Conservation (phyloP, 1,140 invertebrate genomes). For the Lepidotrigona ventralis region DNA sequence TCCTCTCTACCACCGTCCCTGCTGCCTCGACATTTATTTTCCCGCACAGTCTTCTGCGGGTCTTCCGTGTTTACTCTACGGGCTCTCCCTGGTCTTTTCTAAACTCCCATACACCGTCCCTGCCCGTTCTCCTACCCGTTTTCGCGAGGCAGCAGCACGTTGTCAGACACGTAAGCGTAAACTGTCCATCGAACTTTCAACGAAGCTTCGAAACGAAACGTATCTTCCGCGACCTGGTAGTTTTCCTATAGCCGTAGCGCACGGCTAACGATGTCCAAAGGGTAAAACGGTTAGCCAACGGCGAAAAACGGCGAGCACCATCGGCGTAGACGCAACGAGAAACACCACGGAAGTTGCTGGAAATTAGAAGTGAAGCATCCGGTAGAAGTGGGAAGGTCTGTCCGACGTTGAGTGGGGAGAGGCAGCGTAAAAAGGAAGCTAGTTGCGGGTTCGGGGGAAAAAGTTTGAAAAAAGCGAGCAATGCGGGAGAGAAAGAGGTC, state of each 20-base stretch:
- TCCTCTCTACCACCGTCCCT: background rate
- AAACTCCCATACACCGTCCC: constrained; percentile 43
- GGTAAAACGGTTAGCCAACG: background rate
- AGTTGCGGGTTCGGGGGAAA: background rate
- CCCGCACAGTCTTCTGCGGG: constrained; percentile 51
- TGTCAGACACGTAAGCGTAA: background rate
- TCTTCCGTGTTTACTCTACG: constrained; percentile 74
- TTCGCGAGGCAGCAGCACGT: background rate
- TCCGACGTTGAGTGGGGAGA: background rate
- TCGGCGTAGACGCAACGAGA: background rate
- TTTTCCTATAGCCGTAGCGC: no score
- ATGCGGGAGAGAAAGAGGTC: background rate
- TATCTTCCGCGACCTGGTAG: background rate
- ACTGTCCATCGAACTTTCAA: background rate
- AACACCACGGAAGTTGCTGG: constrained; percentile 4
- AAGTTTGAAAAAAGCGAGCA: constrained; percentile 26
- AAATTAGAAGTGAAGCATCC: constrained; percentile 13
- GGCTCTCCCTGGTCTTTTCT: constrained; percentile 63
- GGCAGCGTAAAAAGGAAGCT: constrained; percentile 40
- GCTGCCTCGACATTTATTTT: background rate
- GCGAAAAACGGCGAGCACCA: background rate
- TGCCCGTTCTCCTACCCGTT: background rate
- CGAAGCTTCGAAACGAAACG: no score
- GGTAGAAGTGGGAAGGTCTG: background rate
- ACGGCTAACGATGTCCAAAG: constrained; percentile 36